Evolutionary conservation across 2,888 invertebrate species (phyloP).

Genomic region (Tenodera sinensis): DNA sequence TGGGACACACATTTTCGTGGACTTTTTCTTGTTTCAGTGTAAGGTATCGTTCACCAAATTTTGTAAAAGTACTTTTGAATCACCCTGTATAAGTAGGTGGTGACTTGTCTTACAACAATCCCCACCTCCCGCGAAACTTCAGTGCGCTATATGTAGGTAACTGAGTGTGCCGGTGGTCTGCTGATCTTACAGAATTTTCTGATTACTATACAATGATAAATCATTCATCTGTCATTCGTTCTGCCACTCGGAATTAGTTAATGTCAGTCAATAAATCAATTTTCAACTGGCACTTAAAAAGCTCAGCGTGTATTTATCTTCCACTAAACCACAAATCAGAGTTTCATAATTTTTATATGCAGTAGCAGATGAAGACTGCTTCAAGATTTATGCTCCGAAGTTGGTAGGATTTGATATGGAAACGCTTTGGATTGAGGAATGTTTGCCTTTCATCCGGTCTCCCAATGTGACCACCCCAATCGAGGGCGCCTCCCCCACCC

Average conservation of each 20-base stretch:
- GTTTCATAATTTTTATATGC: neutral
- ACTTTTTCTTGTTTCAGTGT: no score
- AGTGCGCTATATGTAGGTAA: neutral
- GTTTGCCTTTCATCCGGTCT: neutral
- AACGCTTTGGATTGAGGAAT: neutral
- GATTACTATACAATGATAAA: neutral
- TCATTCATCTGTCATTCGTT: neutral
- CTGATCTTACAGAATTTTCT: neutral
- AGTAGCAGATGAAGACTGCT: neutral
- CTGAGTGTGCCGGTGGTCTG: neutral
- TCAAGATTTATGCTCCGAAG: neutral
- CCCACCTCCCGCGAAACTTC: no score
- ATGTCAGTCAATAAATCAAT: neutral
- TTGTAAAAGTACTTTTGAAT: no score
- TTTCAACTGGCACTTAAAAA: neutral
- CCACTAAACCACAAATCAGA: neutral
- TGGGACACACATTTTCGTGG: no score
- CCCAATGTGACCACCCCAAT: neutral
- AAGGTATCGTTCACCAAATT: no score
- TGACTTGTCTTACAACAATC: no score
- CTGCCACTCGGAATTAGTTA: neutral
- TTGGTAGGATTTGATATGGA: neutral
- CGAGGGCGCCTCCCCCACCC: neutral
- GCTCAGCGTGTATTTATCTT: neutral
- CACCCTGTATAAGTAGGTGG: no score